Base-by-base conservation (phyloP, 2,797 vertebrate species). In the Pithecia hirsuta region DNA sequence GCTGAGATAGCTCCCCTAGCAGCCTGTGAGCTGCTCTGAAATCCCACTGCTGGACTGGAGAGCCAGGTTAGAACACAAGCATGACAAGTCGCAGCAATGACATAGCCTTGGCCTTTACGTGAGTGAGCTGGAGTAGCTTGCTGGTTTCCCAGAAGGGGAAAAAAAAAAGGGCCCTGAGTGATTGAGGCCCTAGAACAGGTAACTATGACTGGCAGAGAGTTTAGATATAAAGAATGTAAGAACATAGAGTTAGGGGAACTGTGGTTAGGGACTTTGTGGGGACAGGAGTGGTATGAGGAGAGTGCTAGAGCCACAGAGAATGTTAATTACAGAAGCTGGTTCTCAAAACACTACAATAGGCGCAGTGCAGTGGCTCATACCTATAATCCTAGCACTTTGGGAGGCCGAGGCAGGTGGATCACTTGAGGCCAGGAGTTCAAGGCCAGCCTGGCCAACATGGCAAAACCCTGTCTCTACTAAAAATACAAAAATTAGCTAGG, bases 71-170 rank as follows among this genome's bases (percentile, higher is more conserved):
- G 30, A 39, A 30, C 4, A 2, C 2, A 11, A 36, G 26, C 8
- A 17, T 59, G 92, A 24, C 6, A 0, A 2, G 15, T 0, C 3
- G 20, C 33, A 33, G 44, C 13, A 0, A 1, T 2, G 1, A 4
- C 6, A 22, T 17, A 7, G 0, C 30, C 7, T 1, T 17, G 8
- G 82, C 33, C n/a, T 80, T n/a, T 67, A 15, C 46, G 3, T 0
- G 0, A 7, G 0, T 36, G 28, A 13, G 48, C 83, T 39, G 5
- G 55, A 55, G 15, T 26, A 9, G 11, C 20, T 1, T 1, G 1
- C 57, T 33, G 6, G 24, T 50, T 84, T 82, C 78, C 74, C 36
- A 19, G 39, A 9, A 28, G 17, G 24, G 36, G 39, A 39, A 46
- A 20, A 4, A 64, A 52, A 44, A 44, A 19, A 4, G 14, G n/a